These are phyloP conservation scores for Paragorgia papillata DNA, from an alignment of 92 coral and sea anemone genomes.

Conservation along the genomic window DNA sequence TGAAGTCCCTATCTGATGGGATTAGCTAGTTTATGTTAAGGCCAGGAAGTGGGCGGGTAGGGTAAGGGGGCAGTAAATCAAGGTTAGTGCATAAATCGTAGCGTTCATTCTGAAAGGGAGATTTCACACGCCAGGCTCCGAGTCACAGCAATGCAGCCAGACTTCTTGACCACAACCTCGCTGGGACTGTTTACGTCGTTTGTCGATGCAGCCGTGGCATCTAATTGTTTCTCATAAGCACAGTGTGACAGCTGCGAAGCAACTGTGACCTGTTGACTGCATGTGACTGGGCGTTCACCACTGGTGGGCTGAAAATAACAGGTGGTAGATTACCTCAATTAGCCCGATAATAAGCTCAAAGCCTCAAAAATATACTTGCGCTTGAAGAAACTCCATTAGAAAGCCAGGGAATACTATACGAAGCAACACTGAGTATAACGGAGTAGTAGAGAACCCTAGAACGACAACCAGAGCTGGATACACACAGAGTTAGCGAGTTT, in stretches of 20 bases:
- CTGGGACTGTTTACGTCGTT: constrained; percentile 33
- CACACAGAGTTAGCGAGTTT: too few species aligned
- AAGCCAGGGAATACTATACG: too few species aligned
- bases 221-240: constrained; percentile 2
- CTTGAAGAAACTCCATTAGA: too few species aligned
- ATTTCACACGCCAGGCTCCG: constrained; percentile 22
- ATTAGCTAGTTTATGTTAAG: constrained; percentile 23
- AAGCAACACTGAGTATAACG: too few species aligned
- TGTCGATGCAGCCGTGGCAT: constrained; percentile 17
- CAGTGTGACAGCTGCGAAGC: constrained; percentile 11
- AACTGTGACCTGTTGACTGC: constrained; percentile 15
- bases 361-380: too few species aligned
- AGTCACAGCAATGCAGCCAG: constrained; percentile 35
- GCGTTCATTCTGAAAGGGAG: not conserved
- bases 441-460: too few species aligned
- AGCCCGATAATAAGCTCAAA: constrained; percentile 1
- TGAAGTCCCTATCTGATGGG: constrained; percentile 25
- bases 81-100: not conserved
- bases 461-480: too few species aligned
- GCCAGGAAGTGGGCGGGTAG: constrained; percentile 37
- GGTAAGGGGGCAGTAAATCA: not conserved
- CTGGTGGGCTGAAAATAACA: not conserved
- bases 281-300: not conserved
- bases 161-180: constrained; percentile 34
- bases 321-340: not conserved